These are phyloP conservation scores for Rhagoletis zephyria DNA, from an alignment of 1,140 invertebrate genomes.

Conservation along the genomic window DNA sequence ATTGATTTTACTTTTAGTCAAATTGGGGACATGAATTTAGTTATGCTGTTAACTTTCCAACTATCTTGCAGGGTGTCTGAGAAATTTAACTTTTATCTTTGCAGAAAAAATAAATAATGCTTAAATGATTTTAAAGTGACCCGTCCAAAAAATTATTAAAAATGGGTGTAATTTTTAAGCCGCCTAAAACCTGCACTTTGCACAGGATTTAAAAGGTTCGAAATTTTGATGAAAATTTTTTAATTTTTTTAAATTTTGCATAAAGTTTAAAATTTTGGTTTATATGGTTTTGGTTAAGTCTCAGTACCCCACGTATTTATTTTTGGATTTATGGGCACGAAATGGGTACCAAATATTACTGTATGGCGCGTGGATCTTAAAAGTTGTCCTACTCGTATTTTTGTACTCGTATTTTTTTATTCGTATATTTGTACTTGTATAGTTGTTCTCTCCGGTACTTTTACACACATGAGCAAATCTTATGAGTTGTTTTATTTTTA, in stretches of 20 bases:
- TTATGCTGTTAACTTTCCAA: neutral
- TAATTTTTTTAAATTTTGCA: neutral
- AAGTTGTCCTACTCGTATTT: no score
- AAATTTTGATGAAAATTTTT: neutral
- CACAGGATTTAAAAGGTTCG: neutral
- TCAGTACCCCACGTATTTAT: no score
- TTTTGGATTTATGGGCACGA: no score
- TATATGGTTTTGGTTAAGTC: neutral
- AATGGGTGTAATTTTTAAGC: neutral
- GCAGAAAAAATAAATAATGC: neutral
- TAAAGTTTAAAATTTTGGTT: no score
- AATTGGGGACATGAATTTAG: neutral
- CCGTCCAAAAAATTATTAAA: neutral
- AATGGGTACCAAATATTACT: no score
- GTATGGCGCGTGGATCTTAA: no score
- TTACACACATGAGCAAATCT: no score
- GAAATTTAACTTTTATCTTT: neutral
- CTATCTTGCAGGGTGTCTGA: neutral
- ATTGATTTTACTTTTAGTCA: slow-evolving; percentile 9
- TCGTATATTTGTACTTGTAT: no score
- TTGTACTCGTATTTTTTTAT: no score
- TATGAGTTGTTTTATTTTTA: no score
- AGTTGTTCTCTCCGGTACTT: no score
- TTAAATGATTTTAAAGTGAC: no score
- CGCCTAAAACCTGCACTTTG: neutral